Base-by-base conservation (phyloP, 2,113 vertebrate species). In the Leuciscus idus region DNA sequence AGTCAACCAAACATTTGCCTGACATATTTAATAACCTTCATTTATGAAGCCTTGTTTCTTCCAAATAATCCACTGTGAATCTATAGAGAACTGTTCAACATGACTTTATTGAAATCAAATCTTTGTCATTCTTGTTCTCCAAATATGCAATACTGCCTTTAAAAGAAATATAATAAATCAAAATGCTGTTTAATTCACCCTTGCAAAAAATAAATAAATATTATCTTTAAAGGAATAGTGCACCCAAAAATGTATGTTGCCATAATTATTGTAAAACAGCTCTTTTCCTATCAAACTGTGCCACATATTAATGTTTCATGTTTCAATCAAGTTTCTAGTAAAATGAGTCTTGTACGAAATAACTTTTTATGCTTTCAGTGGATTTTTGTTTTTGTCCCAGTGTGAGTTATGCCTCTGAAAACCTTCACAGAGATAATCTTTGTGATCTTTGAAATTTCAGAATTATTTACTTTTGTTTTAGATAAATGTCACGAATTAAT, bases 1-100 rank as follows among this genome's bases (percentile, higher is more conserved):
- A 85, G 82, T 89, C 84, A 80, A 30, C 78, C 78, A 68, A 90
- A 76, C 74, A 81, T 86, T 85, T 85, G 85, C 76, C 85, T 6
- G 33, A 76, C 73, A 81, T 87, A 85, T 85, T 85, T 83, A 80
- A 89, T 90, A 11, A 61, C 50, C 43, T 84, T 84, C 36, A 84
- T 89, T 84, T 78, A 23, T 55, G 55, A 70, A 72, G 68, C 52
- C 17, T 55, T 19, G 52, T 6, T 55, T 55, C 52, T 19, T 17
- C 50, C 19, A 61, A 61, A 26, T 11, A 61, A 61, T 59, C 19
- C 19, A 68, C 13, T 68, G 17, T 21, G 4, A 70, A 36, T 8
- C 3, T 36, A 0, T 33, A 33, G 33, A 33, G 33, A 17, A 36
- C 3, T 70, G 4, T 36, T 39, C 2, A 70, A 21, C 3, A 9